phyloP scores from a whole-genome alignment of 2,797 vertebrate species.

The Neosilurus mollespiculum region DNA sequence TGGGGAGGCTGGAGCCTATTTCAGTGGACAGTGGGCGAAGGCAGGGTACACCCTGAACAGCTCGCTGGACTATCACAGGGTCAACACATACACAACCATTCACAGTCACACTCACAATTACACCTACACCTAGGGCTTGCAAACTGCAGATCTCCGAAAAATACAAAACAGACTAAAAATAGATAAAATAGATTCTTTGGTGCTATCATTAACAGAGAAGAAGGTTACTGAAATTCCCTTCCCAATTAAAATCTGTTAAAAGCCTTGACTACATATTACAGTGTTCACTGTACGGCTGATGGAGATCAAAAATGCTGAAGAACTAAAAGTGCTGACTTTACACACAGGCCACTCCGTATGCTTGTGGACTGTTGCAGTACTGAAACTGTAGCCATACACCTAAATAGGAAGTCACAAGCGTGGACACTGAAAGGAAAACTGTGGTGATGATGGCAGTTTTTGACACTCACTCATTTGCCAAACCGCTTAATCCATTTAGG shows the following conservation, averaged over 20 bases:
- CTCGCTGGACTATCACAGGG: no score
- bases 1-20: no score
- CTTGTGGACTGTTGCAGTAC: constrained; percentile 39
- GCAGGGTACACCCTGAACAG: no score
- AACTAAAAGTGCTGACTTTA: constrained; percentile 36
- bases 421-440: constrained; percentile 29
- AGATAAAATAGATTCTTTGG: background rate
- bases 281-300: background rate
- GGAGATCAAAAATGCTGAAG: no score
- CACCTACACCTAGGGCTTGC: no score
- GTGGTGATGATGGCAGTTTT: background rate
- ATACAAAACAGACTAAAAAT: background rate
- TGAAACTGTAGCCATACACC: constrained; percentile 23
- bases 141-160: background rate
- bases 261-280: constrained; percentile 23
- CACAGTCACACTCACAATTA: no score
- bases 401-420: constrained; percentile 34
- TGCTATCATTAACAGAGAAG: background rate
- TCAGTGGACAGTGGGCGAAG: no score
- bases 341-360: constrained; percentile 16
- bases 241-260: background rate
- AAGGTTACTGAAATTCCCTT: background rate
- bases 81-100: no score
- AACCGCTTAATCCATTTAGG: no score
- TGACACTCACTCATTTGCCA: no score